Evolutionary conservation across 2,888 invertebrate species (phyloP).

Genomic region (Troglohyphantes excavatus): DNA sequence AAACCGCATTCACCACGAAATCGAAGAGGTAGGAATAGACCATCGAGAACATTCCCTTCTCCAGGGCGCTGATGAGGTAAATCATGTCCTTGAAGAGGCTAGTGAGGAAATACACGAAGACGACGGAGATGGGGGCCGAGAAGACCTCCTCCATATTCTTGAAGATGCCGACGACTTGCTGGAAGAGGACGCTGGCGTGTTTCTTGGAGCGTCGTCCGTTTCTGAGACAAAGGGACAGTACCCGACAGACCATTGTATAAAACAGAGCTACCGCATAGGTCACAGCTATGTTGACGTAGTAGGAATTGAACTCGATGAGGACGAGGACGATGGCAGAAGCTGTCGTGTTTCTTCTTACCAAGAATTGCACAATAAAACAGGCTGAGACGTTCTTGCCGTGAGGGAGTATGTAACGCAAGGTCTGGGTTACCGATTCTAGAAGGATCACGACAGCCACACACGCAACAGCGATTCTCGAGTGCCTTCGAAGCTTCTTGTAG

Average conservation of each 20-base stretch:
- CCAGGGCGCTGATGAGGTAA: constrained; percentile 12
- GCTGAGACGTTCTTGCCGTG: background rate
- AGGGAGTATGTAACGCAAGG: constrained; percentile 13
- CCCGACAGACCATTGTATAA: constrained; percentile 9
- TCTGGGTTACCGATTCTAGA: background rate
- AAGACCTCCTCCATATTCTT: constrained; percentile 11
- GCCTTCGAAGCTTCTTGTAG: background rate
- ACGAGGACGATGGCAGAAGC: background rate
- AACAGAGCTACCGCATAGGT: constrained; percentile 31
- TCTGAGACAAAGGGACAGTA: background rate
- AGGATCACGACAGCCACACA: background rate
- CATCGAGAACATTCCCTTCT: background rate
- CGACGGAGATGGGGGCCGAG: background rate
- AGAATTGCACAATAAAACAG: background rate
- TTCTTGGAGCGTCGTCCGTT: background rate
- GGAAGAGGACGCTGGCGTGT: background rate
- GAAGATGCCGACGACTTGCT: background rate
- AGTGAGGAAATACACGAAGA: constrained; percentile 8
- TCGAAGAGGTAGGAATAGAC: constrained; percentile 12
- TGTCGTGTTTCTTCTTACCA: background rate
- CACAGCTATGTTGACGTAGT: constrained; percentile 26
- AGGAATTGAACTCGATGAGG: constrained; percentile 17
- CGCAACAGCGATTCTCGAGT: background rate
- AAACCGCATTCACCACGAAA: background rate
- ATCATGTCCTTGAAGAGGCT: constrained; percentile 45